phyloP scores from a whole-genome alignment of 2,113 vertebrate genomes.

The Andinoacara biseriatus region DNA sequence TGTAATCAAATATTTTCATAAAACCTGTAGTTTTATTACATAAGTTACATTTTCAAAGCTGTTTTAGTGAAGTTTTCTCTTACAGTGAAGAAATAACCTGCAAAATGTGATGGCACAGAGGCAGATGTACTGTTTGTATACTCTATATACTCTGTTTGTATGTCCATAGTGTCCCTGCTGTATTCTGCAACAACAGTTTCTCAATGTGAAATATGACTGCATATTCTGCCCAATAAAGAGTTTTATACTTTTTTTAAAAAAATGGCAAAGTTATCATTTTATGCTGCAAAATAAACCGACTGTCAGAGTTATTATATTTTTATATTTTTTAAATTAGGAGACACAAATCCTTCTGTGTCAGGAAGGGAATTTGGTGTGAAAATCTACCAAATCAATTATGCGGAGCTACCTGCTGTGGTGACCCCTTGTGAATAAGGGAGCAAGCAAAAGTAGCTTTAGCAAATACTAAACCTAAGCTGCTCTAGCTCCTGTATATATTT shows the following conservation, averaged over 20 bases:
- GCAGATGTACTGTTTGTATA: not conserved
- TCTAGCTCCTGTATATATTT: no score
- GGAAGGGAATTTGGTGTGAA: no score
- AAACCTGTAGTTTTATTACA: not conserved
- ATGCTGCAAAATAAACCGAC: not conserved
- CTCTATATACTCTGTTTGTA: no score
- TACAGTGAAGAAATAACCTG: not conserved
- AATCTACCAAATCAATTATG: no score
- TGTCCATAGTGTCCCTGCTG: not conserved
- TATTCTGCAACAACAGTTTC: not conserved
- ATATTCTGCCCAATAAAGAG: not conserved
- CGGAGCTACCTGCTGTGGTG: no score
- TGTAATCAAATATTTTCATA: not conserved
- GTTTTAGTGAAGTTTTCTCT: no score
- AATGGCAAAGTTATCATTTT: rapidly evolving
- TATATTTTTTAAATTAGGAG: no score
- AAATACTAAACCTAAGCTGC: no score
- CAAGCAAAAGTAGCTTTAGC: no score
- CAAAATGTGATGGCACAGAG: no score
- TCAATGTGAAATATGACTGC: not conserved
- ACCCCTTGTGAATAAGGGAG: no score
- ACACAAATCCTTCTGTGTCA: no score
- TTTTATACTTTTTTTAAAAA: not conserved
- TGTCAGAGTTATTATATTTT: not conserved
- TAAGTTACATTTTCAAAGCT: not conserved